These are phyloP conservation scores for Idaea aversata DNA, from an alignment of 2,888 invertebrate species.

Conservation along the genomic window DNA sequence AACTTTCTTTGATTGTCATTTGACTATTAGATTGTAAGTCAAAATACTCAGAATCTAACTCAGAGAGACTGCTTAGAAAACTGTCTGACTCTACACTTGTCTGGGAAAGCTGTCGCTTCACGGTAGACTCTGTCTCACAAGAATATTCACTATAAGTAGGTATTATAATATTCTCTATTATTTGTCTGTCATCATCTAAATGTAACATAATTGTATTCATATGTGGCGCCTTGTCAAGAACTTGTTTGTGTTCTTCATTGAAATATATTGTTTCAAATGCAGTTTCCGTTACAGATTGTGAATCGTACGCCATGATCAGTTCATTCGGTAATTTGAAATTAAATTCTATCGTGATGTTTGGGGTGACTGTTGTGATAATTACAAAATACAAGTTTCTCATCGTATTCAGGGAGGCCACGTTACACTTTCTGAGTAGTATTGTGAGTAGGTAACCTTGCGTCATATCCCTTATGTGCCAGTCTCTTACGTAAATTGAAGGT, in stretches of 20 bases:
- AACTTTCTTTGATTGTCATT: slow-evolving; percentile 14
- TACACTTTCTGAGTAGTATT: slow-evolving; percentile 30
- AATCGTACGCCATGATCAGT: slow-evolving; percentile 21
- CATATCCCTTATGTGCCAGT: slow-evolving; percentile 40
- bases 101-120: slow-evolving; percentile 11
- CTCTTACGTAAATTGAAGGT: slow-evolving; percentile 20
- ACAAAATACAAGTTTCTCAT: slow-evolving; percentile 42
- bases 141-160: background rate
- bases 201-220: slow-evolving; percentile 7
- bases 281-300: slow-evolving; percentile 15
- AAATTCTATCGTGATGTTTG: slow-evolving; percentile 30
- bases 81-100: slow-evolving; percentile 10
- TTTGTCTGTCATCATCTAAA: slow-evolving; percentile 2
- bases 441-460: slow-evolving; percentile 38
- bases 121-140: slow-evolving; percentile 10
- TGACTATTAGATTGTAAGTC: slow-evolving; percentile 10
- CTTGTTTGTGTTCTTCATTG: slow-evolving; percentile 24
- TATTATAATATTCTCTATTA: slow-evolving; percentile 10
- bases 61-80: slow-evolving; percentile 8
- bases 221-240: slow-evolving; percentile 19
- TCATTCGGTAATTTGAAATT: slow-evolving; percentile 29
- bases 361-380: slow-evolving; percentile 31
- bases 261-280: slow-evolving; percentile 25
- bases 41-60: slow-evolving; percentile 14
- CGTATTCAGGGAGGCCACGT: slow-evolving; percentile 33